A percentile compares a stretch with the other conserved stretches of the same genome.
Evolutionary conservation across 2,113 vertebrate genomes (phyloP).

Genomic region (Perca flavescens): DNA sequence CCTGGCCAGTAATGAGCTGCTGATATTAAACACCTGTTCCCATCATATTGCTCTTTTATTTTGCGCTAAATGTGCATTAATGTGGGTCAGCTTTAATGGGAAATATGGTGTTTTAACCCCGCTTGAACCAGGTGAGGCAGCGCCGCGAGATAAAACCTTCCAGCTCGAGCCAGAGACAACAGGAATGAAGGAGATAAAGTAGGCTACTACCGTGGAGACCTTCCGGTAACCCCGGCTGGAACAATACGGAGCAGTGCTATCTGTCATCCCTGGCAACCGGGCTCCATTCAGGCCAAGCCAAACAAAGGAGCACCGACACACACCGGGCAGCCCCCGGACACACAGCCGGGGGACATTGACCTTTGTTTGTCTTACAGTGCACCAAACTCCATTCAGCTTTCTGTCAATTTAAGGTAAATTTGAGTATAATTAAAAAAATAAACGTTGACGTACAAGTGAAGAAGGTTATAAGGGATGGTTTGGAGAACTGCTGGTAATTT

Average conservation of each 20-base stretch:
- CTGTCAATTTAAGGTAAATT: not conserved
- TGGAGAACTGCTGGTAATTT: fast-evolving
- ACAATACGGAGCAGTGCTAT: conserved; percentile 26
- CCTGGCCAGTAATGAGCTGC: conserved; percentile 28
- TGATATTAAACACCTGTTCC: conserved; percentile 3
- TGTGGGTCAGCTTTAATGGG: not conserved
- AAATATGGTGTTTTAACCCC: not conserved
- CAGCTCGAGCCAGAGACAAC: not conserved
- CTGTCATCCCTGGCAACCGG: conserved; percentile 24
- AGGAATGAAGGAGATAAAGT: not conserved
- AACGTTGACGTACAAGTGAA: fast-evolving
- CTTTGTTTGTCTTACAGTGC: not conserved
- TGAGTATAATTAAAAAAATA: fast-evolving
- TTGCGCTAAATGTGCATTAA: not conserved
- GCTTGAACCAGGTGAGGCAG: not conserved
- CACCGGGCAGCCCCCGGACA: conserved; percentile 7
- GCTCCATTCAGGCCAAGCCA: conserved; percentile 24
- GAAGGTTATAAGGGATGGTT: fast-evolving
- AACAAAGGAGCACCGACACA: conserved; percentile 35
- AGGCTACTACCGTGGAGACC: conserved; percentile 14
- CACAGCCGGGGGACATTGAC: not conserved
- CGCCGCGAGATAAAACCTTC: not conserved
- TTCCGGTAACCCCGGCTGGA: conserved; percentile 37
- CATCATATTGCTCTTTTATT: not conserved
- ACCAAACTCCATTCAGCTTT: not conserved